These are phyloP conservation scores for Callocephalon fimbriatum DNA, from an alignment of 2,113 vertebrate species.

Conservation along the genomic window DNA sequence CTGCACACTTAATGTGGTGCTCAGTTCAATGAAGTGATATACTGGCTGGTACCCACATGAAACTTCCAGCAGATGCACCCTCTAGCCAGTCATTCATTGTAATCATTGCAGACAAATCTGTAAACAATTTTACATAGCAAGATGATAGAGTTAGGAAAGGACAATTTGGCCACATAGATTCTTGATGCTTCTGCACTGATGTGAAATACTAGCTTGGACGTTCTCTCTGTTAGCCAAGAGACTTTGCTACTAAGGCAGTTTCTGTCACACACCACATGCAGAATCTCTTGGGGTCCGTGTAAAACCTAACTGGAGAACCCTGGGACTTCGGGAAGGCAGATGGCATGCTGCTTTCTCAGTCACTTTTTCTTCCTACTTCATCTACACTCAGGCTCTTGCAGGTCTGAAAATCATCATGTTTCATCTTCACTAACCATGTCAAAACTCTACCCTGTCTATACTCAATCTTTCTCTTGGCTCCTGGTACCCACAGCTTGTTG, in stretches of 20 bases:
- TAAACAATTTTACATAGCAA: neutral
- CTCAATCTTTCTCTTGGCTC: neutral
- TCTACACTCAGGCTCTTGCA: neutral
- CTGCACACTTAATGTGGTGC: neutral
- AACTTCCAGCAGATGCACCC: neutral
- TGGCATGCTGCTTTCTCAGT: neutral
- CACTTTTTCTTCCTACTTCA: neutral
- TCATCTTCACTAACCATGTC: neutral
- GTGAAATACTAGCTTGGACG: neutral
- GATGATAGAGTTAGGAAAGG: neutral
- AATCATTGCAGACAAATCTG: neutral
- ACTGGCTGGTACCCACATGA: neutral
- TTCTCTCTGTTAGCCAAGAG: neutral
- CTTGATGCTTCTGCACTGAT: fast-evolving
- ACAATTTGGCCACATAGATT: fast-evolving
- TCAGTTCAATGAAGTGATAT: neutral
- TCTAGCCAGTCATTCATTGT: neutral
- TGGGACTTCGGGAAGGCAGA: neutral
- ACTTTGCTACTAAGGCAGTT: neutral
- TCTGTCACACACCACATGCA: fast-evolving
- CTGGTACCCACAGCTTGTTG: neutral
- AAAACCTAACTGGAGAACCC: neutral
- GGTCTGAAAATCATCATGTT: neutral
- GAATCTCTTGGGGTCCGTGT: neutral
- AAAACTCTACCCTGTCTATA: neutral